Evolutionary conservation across 2,797 vertebrate species (phyloP).

Genomic region (Pseudomugil gertrudae): DNA sequence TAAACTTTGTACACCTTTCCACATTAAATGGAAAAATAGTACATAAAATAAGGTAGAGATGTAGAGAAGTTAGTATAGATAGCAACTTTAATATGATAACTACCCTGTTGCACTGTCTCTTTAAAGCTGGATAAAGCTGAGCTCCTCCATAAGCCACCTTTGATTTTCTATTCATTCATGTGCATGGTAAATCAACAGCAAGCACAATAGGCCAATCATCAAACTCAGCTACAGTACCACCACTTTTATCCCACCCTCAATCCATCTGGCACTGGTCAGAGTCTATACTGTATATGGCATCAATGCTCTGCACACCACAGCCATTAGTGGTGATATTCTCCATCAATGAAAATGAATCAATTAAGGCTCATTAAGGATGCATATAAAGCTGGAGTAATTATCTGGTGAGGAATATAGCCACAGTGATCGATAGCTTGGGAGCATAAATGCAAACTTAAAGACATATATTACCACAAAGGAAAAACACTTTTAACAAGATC

Average conservation of each 20-base stretch:
- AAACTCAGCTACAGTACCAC: conserved; percentile 70
- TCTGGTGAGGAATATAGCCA: conserved; percentile 65
- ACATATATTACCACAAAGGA: conserved; percentile 78
- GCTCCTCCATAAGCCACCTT: conserved; percentile 72
- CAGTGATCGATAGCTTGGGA: conserved; percentile 73
- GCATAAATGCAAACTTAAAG: conserved; percentile 79
- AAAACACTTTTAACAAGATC: conserved; percentile 76
- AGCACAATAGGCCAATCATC: conserved; percentile 86
- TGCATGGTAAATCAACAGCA: conserved; percentile 84
- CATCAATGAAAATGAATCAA: conserved; percentile 79
- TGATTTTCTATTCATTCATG: conserved; percentile 86
- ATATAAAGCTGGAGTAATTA: conserved; percentile 80
- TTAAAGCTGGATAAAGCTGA: conserved; percentile 70
- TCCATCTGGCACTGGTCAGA: conserved; percentile 72
- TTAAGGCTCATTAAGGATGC: conserved; percentile 78
- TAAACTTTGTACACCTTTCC: too few relatives aligned
- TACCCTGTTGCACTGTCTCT: conserved; percentile 66
- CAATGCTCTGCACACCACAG: conserved; percentile 60
- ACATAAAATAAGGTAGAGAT: neutral
- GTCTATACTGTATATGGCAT: conserved; percentile 63
- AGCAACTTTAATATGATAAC: conserved; percentile 39
- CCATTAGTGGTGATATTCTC: conserved; percentile 75
- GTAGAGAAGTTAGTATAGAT: neutral
- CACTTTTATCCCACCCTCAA: conserved; percentile 71
- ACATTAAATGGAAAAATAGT: neutral